Evolutionary conservation across 2,113 vertebrate species (phyloP), one percentile per base, ranked within the genome.

Genomic region (Montifringilla adamsi): DNA sequence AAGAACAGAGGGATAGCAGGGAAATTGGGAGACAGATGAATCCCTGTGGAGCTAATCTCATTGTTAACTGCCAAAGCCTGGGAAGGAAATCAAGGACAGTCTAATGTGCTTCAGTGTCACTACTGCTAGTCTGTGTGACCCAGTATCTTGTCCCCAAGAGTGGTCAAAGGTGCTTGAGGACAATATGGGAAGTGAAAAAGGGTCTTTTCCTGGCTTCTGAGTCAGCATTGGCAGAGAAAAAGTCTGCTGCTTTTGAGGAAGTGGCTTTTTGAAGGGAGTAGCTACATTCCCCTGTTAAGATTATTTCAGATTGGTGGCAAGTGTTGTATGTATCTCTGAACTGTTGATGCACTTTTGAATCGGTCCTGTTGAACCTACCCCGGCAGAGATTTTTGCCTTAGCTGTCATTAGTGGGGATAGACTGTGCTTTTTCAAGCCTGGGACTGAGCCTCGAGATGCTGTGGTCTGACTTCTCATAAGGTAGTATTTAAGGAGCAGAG

Each of bases 201-300:
- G 0, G 5, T 59, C 30, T 56, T 81, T 50, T 19, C 28, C 11
- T 63, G 69, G 31, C 26, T 85, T 69, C 10, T 27, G 47, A 59
- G 46, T 66, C 60, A 81, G 46, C 64, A 67, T 8, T 67, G 79
- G 39, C 69, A 77, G 19, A 41, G 68, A 22, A n/a, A 41, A 64
- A 17, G 3, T 37, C 24, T 84, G 13, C 39, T 69, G 16, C 4
- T 46, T 59, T 70, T 58, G 44, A 72, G 73, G 35, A 70, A 76
- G 24, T 49, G 4, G 3, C 43, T 81, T 30, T 55, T 39, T 70
- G 26, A 33, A 67, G 19, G 35, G 68, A 82, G 24, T 10, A 73
- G 15, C n/a, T 73, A 7, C 24, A 0, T 33, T 88, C 28, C 7
- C 22, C 22, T 80, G 0, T 26, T 70, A 5, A 0, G 39, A 11